These are phyloP conservation scores for Dunckerocampus dactyliophorus DNA, from an alignment of 2,113 vertebrate species.

Conservation along the genomic window DNA sequence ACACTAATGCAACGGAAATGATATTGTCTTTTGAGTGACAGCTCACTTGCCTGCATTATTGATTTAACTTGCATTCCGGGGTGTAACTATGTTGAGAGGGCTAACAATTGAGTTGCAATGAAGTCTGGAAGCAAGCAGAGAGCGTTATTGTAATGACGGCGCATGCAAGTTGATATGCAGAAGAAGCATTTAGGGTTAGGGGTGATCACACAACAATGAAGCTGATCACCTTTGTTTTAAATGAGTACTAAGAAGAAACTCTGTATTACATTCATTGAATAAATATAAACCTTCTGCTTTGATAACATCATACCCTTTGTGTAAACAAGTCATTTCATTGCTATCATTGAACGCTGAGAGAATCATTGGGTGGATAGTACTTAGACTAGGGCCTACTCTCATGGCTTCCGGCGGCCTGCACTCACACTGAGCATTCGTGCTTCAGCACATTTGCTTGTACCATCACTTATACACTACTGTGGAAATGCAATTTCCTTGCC, in stretches of 20 bases:
- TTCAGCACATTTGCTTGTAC: too few species aligned
- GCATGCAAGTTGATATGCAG: neutral
- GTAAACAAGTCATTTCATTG: too few species aligned
- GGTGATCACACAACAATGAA: neutral
- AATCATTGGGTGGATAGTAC: too few species aligned
- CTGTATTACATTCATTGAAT: too few species aligned
- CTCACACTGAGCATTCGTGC: too few species aligned
- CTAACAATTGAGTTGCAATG: slow-evolving; percentile 19
- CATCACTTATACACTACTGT: too few species aligned
- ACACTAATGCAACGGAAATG: slow-evolving; percentile 46
- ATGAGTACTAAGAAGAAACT: neutral
- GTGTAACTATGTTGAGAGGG: slow-evolving; percentile 12
- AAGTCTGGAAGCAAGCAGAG: slow-evolving; percentile 24
- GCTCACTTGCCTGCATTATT: slow-evolving; percentile 46
- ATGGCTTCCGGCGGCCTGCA: too few species aligned
- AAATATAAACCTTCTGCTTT: too few species aligned
- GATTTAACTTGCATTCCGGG: slow-evolving; percentile 39
- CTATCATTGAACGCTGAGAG: too few species aligned
- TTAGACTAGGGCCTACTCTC: too few species aligned
- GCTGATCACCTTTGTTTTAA: neutral
- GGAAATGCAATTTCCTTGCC: too few species aligned
- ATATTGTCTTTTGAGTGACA: slow-evolving; percentile 59
- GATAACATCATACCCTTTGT: too few species aligned
- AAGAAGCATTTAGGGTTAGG: neutral
- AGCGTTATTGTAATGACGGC: slow-evolving; percentile 19